A percentile compares a stretch with the other conserved stretches of the same genome.
Evolutionary conservation across 2,797 vertebrate species (phyloP).

Genomic region (Hylomyscus alleni): DNA sequence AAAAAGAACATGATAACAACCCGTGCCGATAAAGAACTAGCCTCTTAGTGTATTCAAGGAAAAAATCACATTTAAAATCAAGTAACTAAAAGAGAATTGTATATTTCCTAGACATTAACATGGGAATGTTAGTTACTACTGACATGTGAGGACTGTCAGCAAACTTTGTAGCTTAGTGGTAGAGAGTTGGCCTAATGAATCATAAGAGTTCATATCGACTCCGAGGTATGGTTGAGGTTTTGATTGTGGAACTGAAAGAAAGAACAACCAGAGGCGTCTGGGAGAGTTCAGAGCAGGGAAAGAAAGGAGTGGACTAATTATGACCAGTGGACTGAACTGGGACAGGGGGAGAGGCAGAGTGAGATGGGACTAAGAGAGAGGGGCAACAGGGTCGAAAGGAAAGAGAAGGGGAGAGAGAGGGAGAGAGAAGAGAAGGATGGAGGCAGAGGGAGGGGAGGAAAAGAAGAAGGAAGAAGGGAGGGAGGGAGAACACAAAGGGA

Average conservation of each 20-base stretch:
- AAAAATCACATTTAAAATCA: constrained; percentile 34
- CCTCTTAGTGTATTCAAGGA: neutral
- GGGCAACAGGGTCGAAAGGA: neutral
- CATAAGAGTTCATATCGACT: accelerated
- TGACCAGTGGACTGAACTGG: neutral
- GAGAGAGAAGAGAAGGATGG: neutral
- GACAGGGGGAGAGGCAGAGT: no score
- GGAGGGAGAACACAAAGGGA: no score
- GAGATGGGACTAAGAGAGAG: neutral
- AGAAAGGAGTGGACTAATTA: neutral
- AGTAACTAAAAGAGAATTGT: constrained; percentile 31
- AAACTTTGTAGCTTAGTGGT: neutral
- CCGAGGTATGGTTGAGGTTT: neutral
- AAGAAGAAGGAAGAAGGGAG: no score
- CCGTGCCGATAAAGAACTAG: neutral
- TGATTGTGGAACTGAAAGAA: neutral
- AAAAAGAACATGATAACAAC: neutral
- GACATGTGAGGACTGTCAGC: neutral
- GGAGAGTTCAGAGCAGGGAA: neutral
- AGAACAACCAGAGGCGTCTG: neutral
- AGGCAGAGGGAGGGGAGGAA: no score
- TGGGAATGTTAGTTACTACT: constrained; percentile 34
- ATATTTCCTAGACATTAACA: constrained; percentile 9
- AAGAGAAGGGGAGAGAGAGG: neutral
- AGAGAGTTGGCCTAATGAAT: neutral